Evolutionary conservation across 1,140 invertebrate genomes (phyloP), one percentile per base, ranked within the genome.

Genomic region (Charaxes varanes): DNA sequence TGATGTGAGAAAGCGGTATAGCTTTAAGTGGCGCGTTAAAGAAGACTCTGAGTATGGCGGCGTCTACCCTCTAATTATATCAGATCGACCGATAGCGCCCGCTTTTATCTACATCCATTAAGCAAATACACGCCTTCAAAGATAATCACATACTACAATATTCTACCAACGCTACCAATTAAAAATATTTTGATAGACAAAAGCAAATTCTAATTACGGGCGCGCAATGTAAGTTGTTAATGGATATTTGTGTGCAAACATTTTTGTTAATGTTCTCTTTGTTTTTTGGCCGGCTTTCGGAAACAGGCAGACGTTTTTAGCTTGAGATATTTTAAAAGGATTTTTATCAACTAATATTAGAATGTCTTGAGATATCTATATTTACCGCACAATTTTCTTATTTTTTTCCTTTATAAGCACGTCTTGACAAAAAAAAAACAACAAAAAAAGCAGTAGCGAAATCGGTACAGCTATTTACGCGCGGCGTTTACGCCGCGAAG

Each of bases 101-200:
- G 69, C 74, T 79, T 78, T 82, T 79, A 82, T 82, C 73, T 81
- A 46, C 63, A 68, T 79, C 78, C 78, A 82, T 82, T 82, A 82
- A 69, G 66, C 74, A 82, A 82, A 82, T 82, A 82, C 73, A 79
- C 74, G 70, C 66, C 72, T 81, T 69, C 66, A 56, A 66, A 53
- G 44, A 18, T 79, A 82, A 82, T 79, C 53, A 82, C 38, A 82
- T 59, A 69, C 56, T 68, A 74, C 63, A 71, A 45, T 67, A 78
- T 74, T 72, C n/a, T 77, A 70, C 57, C 63, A 64, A 68, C 69
- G 60, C 64, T 62, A 68, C 58, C 72, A 76, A 82, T 79, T 82
- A 79, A 79, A 77, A 76, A 79, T 68, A 79, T 79, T 82, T 82
- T 79, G 70, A 82, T 82, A 76, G 74, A 76, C 67, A 78, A 78